Percentiles rank a stretch among this genome's conserved stretches.
These are phyloP conservation scores for Philotrypesis tridentata DNA, from an alignment of 1,140 invertebrate genomes.

Conservation along the genomic window DNA sequence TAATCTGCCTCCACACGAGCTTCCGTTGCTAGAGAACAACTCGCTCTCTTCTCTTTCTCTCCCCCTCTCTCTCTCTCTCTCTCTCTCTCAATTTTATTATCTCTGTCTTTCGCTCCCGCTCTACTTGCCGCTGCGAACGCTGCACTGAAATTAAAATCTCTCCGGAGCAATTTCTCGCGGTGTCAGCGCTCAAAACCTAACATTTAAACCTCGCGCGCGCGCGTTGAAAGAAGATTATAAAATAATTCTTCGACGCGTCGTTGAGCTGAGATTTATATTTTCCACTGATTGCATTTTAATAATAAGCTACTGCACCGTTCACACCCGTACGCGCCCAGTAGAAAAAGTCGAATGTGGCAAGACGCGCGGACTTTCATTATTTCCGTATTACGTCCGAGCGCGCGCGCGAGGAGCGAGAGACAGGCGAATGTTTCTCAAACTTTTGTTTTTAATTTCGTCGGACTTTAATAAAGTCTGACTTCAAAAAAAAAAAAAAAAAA, in stretches of 20 bases:
- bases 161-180: not conserved
- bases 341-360: not conserved
- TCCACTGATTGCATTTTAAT: not conserved
- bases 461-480: not conserved
- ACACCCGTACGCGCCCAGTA: not conserved
- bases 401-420: no score
- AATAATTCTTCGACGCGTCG: not conserved
- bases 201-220: not conserved
- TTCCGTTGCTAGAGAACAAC: conserved; percentile 8
- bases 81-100: not conserved
- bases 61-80: not conserved
- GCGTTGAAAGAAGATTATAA: not conserved
- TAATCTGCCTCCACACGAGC: conserved; percentile 51
- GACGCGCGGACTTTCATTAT: not conserved
- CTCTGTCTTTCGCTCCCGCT: not conserved
- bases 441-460: not conserved
- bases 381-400: no score
- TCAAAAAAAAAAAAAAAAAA: not conserved
- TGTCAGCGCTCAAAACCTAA: conserved; percentile 6
- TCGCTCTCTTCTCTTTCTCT: not conserved
- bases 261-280: not conserved
- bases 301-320: not conserved
- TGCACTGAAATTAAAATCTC: conserved; percentile 56
- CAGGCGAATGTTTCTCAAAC: not conserved
- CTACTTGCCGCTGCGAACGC: not conserved